phyloP scores from a whole-genome alignment of 1,140 invertebrate species.

The Spodoptera litura region DNA sequence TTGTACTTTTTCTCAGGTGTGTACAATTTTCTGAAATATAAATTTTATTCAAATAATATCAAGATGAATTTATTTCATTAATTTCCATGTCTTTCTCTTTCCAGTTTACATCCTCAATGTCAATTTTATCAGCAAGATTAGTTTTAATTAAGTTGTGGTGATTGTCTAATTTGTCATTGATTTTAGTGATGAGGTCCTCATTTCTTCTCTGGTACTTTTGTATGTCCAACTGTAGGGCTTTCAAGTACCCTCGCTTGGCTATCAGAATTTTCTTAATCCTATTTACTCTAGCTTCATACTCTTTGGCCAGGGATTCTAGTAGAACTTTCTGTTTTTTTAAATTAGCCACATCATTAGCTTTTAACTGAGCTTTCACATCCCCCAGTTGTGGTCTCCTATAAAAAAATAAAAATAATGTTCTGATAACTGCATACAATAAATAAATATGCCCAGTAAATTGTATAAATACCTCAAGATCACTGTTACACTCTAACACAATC shows the following conservation, averaged over 20 bases:
- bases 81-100: conserved; percentile 49
- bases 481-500: too few relatives aligned
- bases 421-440: too few relatives aligned
- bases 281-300: conserved; percentile 79
- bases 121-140: conserved; percentile 57
- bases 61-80: conserved; percentile 51
- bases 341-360: conserved; percentile 75
- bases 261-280: conserved; percentile 74
- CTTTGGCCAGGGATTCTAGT: conserved; percentile 73
- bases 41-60: conserved; percentile 77
- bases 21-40: conserved; percentile 86
- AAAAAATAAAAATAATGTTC: conserved; percentile 12
- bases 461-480: too few relatives aligned
- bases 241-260: conserved; percentile 78
- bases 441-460: too few relatives aligned
- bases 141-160: conserved; percentile 63
- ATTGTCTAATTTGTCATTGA: conserved; percentile 69
- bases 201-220: conserved; percentile 80
- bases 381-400: conserved; percentile 78
- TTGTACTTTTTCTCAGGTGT: conserved; percentile 83
- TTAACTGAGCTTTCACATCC: conserved; percentile 76
- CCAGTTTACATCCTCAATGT: conserved; percentile 67
- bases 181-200: conserved; percentile 71
- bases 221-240: conserved; percentile 79
- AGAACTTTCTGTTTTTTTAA: conserved; percentile 76